These are phyloP conservation scores for Coenobita brevimanus DNA, from an alignment of 1,140 invertebrate genomes.

Conservation along the genomic window DNA sequence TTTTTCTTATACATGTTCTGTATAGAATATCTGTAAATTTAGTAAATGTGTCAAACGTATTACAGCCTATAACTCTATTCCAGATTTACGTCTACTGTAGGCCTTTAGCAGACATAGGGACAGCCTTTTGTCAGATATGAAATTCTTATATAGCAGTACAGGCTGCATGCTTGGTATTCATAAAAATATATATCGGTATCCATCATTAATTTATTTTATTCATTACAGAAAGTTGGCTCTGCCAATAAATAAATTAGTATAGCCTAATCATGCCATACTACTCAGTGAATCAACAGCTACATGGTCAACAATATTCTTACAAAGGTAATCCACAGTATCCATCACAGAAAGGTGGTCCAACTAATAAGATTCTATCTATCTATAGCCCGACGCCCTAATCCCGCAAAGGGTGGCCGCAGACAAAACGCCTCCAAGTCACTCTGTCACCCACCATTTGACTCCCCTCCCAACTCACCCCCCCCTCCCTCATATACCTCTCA, in stretches of 20 bases:
- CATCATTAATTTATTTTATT: conserved; percentile 18
- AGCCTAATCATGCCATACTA: conserved; percentile 7
- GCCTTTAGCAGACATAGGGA: conserved; percentile 22
- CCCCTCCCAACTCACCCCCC: no score
- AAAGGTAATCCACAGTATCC: not conserved
- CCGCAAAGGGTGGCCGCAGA: no score
- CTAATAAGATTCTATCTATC: no score
- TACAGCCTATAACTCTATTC: not conserved
- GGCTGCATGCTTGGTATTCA: conserved; percentile 4
- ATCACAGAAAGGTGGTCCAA: no score
- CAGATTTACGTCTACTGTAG: conserved; percentile 7
- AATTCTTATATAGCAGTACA: not conserved
- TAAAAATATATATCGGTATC: conserved; percentile 17
- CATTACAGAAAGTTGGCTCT: conserved; percentile 4
- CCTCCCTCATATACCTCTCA: no score
- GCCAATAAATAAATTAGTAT: no score
- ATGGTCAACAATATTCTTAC: conserved; percentile 7
- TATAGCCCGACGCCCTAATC: no score
- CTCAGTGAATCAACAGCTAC: conserved; percentile 4
- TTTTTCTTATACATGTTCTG: no score
- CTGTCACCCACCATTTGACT: no score
- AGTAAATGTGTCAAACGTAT: no score
- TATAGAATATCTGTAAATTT: conserved; percentile 4
- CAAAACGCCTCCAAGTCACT: no score
- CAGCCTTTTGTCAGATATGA: conserved; percentile 15